Percentiles rank a stretch among this genome's conserved stretches.
These are phyloP conservation scores for Druon quercuslanigerum DNA, from an alignment of 1,140 invertebrate genomes.

Conservation along the genomic window DNA sequence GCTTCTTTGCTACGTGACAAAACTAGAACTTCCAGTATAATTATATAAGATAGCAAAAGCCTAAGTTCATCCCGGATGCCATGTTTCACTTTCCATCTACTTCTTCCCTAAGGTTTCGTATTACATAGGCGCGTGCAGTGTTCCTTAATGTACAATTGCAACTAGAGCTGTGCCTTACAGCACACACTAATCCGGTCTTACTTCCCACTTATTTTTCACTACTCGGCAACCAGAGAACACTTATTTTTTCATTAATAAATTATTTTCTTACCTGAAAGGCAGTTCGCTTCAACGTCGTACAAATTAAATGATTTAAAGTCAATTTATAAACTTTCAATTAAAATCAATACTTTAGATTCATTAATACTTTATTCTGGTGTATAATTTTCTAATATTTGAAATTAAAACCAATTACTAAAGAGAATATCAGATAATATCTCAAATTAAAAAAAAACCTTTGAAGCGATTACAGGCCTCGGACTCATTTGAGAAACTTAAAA, in stretches of 20 bases:
- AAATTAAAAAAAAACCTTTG: too few species aligned
- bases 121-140: slow-evolving; percentile 11
- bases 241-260: background rate
- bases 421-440: too few species aligned
- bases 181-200: background rate
- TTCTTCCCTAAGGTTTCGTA: slow-evolving; percentile 17
- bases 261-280: too few species aligned
- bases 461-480: too few species aligned
- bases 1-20: slow-evolving; percentile 12
- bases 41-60: slow-evolving; percentile 14
- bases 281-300: too few species aligned
- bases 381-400: too few species aligned
- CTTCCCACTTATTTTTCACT: background rate
- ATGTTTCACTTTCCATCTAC: slow-evolving; percentile 28
- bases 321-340: too few species aligned
- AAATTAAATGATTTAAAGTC: too few species aligned
- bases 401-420: too few species aligned
- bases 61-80: slow-evolving; percentile 21
- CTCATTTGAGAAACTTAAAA: too few species aligned
- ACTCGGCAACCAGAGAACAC: background rate
- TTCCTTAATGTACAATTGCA: slow-evolving; percentile 22
- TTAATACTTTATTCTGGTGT: too few species aligned
- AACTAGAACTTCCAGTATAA: slow-evolving; percentile 28
- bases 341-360: too few species aligned
- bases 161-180: background rate